Conservation (phyloP, 2,113 vertebrate genomes). For the Anguilla rostrata region DNA sequence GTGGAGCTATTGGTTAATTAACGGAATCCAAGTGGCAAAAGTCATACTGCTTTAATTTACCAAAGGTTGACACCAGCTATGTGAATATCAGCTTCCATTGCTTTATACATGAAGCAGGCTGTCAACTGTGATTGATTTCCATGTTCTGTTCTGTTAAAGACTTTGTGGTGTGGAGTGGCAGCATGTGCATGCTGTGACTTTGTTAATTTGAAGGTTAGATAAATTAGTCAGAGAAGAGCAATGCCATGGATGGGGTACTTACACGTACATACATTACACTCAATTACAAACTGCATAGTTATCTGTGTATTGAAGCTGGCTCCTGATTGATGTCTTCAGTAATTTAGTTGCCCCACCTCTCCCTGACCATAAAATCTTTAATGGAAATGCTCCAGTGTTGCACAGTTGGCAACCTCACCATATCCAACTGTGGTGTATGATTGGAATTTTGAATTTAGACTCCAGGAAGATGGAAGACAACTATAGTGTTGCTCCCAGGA, state of each 20-base stretch:
- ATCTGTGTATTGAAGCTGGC: too few species aligned
- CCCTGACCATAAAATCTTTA: background rate
- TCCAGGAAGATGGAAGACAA: background rate
- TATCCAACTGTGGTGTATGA: too few species aligned
- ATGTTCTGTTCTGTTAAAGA: conserved; percentile 40
- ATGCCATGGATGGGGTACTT: background rate
- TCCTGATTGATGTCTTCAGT: too few species aligned
- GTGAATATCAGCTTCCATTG: conserved; percentile 3
- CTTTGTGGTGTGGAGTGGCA: background rate
- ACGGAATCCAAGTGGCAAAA: background rate
- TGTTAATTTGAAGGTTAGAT: background rate
- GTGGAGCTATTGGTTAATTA: background rate
- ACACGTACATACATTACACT: background rate
- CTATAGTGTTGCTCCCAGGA: background rate
- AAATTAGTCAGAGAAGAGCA: background rate
- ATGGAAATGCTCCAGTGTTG: background rate
- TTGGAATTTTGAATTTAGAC: background rate
- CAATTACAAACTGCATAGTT: too few species aligned
- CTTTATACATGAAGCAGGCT: conserved; percentile 62
- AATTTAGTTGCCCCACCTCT: background rate
- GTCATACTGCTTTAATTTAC: background rate
- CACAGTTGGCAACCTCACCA: background rate
- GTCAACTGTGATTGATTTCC: conserved; percentile 69
- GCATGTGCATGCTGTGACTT: background rate
- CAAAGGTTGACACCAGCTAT: background rate